Evolutionary conservation across 2,888 invertebrate genomes (phyloP), one percentile per base, ranked within the genome.

Genomic region (Lycia hirtaria): DNA sequence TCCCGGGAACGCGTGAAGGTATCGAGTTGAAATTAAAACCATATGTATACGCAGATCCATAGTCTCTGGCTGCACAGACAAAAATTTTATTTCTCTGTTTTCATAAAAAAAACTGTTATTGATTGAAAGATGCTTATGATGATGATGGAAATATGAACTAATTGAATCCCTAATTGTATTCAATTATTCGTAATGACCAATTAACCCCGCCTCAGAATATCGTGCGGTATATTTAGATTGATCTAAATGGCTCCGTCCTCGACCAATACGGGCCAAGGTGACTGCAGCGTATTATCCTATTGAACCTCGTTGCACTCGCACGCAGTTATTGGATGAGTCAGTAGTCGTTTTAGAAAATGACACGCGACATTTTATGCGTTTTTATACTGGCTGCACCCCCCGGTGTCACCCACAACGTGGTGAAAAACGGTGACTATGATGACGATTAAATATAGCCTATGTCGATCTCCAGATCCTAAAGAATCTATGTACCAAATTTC

Each of bases 221-320:
- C 32, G 24, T 24, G 9, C 38, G 1, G 17, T 51, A 56, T 50
- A 38, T 51, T 32, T 56, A 51, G 56, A 51, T 45, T 51, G 52
- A 10, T 49, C 49, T 49, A 57, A 54, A 64, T 64, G 51, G 60
- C 33, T 49, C 9, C 22, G 64, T 44, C 65, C 65, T 68, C 62
- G 30, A 37, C 40, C 9, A 55, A 65, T 55, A 37, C 35, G 54
- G 43, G 56, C 56, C 66, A 68, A 68, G 66, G 68, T 57, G 52
- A 32, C 37, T 56, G 66, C 64, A 64, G 60, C 64, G 53, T 53
- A 66, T 68, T 65, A 68, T 64, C 58, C 59, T 45, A 63, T 68
- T 66, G 56, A 59, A 28, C 17, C 53, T 56, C 33, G 51, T 64
- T 62, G 62, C 59, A 59, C 37, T 52, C 43, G 52, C 52, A 57